phyloP scores from a whole-genome alignment of 1,140 invertebrate genomes.

The Drosophila sulfurigaster region DNA sequence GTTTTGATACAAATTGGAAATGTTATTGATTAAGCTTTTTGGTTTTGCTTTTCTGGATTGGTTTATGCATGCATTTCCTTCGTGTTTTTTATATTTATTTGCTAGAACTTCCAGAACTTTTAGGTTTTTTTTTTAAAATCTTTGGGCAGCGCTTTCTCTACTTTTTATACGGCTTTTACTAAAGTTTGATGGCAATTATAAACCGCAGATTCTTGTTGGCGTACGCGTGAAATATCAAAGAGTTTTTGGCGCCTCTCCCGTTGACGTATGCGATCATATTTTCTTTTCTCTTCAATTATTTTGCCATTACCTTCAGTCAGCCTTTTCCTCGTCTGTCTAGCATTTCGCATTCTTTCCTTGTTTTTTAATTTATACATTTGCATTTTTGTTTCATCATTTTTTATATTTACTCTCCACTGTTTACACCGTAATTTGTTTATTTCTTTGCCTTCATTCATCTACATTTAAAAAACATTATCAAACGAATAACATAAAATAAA shows the following conservation, averaged over 20 bases:
- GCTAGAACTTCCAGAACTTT: too few relatives aligned
- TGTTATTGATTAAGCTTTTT: too few relatives aligned
- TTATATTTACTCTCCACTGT: neutral
- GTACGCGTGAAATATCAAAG: neutral
- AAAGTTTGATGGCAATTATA: neutral
- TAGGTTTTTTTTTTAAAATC: too few relatives aligned
- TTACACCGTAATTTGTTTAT: constrained; percentile 4
- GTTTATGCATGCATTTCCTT: too few relatives aligned
- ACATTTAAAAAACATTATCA: neutral
- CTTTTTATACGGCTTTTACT: neutral
- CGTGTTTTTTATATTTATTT: too few relatives aligned
- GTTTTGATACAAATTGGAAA: too few relatives aligned
- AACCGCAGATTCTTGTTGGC: neutral
- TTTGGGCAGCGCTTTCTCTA: neutral
- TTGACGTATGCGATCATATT: neutral
- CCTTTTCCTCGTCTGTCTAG: neutral
- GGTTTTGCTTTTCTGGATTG: too few relatives aligned
- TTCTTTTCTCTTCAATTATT: neutral
- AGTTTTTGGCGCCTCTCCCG: constrained; percentile 1
- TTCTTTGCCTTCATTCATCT: neutral
- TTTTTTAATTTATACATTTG: neutral
- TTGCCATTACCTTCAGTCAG: neutral
- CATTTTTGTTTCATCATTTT: neutral
- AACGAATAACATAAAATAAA: constrained; percentile 1
- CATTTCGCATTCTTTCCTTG: neutral